phyloP scores from a whole-genome alignment of 2,113 vertebrate genomes.

The Vicugna pacos region DNA sequence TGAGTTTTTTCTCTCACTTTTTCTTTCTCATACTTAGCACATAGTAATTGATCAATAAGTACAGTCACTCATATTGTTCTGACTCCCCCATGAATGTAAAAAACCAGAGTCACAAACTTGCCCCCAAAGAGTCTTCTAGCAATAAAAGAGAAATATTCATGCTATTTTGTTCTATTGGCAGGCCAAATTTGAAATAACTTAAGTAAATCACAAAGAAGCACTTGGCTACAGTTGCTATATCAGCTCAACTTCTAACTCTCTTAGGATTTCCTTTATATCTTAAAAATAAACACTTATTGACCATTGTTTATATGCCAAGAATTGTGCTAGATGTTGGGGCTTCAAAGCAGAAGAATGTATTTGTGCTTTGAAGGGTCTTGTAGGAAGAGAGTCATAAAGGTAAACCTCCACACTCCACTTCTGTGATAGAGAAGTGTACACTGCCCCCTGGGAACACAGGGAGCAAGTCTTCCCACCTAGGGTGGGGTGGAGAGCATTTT shows the following conservation, averaged over 20 bases:
- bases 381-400: neutral
- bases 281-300: neutral
- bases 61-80: neutral
- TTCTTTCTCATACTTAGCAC: neutral
- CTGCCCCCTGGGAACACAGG: neutral
- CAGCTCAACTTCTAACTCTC: neutral
- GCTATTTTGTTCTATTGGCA: neutral
- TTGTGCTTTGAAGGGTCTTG: neutral
- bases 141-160: neutral
- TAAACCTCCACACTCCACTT: no score
- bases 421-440: neutral
- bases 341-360: neutral
- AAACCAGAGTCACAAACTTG: neutral
- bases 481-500: neutral
- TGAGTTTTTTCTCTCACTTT: neutral
- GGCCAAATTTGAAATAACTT: neutral
- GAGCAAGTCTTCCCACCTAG: neutral
- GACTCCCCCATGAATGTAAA: neutral
- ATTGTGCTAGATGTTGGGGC: neutral
- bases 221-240: neutral
- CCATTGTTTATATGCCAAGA: neutral
- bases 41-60: neutral
- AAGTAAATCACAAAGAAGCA: constrained; percentile 11
- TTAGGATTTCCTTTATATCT: neutral
- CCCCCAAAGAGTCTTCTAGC: neutral